Base-by-base conservation (phyloP, 2,888 invertebrate species). In the Ferrisia virgata region DNA sequence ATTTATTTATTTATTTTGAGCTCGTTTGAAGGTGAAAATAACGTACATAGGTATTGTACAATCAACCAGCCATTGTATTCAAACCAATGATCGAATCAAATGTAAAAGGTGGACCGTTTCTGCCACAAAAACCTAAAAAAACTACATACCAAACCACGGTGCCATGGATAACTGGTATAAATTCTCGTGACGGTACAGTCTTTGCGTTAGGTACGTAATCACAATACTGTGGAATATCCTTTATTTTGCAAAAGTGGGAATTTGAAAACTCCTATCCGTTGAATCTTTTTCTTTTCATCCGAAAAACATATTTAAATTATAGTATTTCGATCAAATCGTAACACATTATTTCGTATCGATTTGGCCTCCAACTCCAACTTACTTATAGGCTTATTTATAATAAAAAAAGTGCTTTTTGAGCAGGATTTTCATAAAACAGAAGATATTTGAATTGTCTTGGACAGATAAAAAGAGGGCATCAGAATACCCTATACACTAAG, bases 121-220 rank as follows among this genome's bases (percentile, higher is more conserved):
- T 85, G n/a, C 25, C 36, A n/a, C 39, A 72, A 25, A 25, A 47
- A 39, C 85, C 85, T 0, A 39, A n/a, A n/a, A 4, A 18, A 4
- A 28, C 39, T 1, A 76, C 25, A n/a, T 53, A 81, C n/a, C 36
- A 53, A 81, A 53, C 39, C 33, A 39, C 43, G 2, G 80, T 85
- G n/a, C 84, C 84, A 3, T 40, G 79, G 36, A 31, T 84, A 5
- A 79, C 69, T 0, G 84, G 84, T 47, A 79, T 79, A 13, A 85
- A 84, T 13, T 81, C 85, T 0, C 83, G 31, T 8, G 85, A 85
- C 31, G 85, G 85, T 0, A 79, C 79, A 13, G 5, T 85, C 8
- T 8, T 13, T 11, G 43, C 15, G 5, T 11, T 3, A 43, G 2
- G 43, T 43, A 43, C 5, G 43, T 15, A 11, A 39, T 18, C 11